These are phyloP conservation scores for Heliconius ismenius DNA, from an alignment of 2,888 invertebrate genomes.

Conservation along the genomic window DNA sequence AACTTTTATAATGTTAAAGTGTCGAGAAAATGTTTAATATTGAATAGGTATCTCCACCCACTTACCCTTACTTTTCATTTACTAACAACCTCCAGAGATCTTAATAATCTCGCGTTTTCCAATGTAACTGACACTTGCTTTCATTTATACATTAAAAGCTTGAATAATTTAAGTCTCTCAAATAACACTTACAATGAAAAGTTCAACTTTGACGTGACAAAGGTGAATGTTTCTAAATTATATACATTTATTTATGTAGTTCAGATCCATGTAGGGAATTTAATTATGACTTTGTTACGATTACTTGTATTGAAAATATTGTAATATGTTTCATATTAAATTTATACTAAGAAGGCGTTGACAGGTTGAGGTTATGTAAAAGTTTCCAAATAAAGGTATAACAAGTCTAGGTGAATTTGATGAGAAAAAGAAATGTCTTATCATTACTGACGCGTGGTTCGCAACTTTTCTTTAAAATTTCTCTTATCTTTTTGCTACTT, in stretches of 20 bases:
- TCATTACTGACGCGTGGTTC: no score
- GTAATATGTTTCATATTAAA: neutral
- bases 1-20: no score
- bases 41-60: no score
- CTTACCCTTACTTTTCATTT: no score
- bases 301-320: neutral
- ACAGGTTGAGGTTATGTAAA: neutral
- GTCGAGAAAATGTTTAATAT: no score
- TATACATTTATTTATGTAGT: neutral
- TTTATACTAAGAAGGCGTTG: neutral
- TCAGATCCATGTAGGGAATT: neutral
- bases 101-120: neutral
- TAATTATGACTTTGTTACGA: slow-evolving; percentile 7
- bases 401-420: neutral
- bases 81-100: neutral
- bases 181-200: slow-evolving; percentile 8
- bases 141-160: neutral
- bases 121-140: slow-evolving; percentile 8
- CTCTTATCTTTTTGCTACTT: no score
- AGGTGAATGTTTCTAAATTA: neutral
- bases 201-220: slow-evolving; percentile 9
- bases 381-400: neutral
- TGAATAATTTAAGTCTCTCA: neutral
- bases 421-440: neutral
- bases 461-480: no score